phyloP scores from a whole-genome alignment of 2,888 invertebrate genomes.

The Ormia ochracea region DNA sequence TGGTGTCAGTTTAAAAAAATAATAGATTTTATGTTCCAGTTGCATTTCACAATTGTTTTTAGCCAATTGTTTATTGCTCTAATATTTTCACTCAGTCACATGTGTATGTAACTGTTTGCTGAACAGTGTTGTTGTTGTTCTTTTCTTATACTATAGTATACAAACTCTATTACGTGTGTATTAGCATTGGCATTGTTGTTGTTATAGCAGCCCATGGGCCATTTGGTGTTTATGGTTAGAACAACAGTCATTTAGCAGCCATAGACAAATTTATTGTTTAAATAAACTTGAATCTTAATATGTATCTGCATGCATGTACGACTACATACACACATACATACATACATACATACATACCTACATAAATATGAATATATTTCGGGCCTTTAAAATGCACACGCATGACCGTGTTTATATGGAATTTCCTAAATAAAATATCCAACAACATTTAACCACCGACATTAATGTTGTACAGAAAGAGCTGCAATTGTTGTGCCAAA shows the following conservation, averaged over 20 bases:
- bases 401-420: too few relatives aligned
- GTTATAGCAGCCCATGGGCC: conserved; percentile 56
- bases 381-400: too few relatives aligned
- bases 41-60: conserved; percentile 48
- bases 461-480: background rate
- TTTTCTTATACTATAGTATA: conserved; percentile 6
- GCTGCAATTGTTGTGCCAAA: conserved; percentile 1
- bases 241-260: conserved; percentile 57
- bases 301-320: conserved; percentile 34
- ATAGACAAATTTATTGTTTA: conserved; percentile 66
- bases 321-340: too few relatives aligned
- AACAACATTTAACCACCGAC: background rate
- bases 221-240: conserved; percentile 65
- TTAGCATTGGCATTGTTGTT: background rate
- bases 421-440: background rate
- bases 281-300: conserved; percentile 64
- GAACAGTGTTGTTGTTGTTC: conserved; percentile 18
- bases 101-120: conserved; percentile 43
- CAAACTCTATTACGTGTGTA: background rate
- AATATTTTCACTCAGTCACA: background rate
- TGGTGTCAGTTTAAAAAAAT: background rate
- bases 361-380: too few relatives aligned
- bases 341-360: too few relatives aligned
- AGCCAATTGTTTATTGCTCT: conserved; percentile 46
- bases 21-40: conserved; percentile 32